Evolutionary conservation across 2,113 vertebrate genomes (phyloP).

Genomic region (Dunckerocampus dactyliophorus): DNA sequence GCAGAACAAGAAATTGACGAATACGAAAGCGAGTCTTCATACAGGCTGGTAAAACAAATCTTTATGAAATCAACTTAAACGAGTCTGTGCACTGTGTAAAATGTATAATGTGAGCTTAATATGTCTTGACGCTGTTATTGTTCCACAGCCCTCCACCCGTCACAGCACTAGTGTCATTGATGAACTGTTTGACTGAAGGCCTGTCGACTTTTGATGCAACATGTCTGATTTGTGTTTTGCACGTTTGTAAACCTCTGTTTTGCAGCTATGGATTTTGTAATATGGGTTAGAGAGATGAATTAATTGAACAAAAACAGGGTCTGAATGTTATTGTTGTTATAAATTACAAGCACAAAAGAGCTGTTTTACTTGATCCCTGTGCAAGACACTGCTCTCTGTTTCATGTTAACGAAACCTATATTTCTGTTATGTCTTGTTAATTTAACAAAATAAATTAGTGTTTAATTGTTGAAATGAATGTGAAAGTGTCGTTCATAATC

Average conservation of each 20-base stretch:
- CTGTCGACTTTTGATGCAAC: background rate
- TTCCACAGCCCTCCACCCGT: slow-evolving; percentile 64
- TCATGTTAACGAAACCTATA: background rate
- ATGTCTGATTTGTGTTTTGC: background rate
- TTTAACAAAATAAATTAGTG: slow-evolving; percentile 8
- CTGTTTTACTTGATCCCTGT: background rate
- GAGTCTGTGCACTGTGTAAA: background rate
- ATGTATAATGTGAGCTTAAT: background rate
- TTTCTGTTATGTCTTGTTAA: background rate
- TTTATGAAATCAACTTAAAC: background rate
- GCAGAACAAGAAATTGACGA: slow-evolving; percentile 54
- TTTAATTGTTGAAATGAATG: background rate
- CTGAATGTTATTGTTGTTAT: background rate
- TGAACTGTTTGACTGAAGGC: slow-evolving; percentile 71
- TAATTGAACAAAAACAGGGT: background rate
- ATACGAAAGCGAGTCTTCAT: slow-evolving; percentile 41
- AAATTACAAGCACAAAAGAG: slow-evolving; percentile 5
- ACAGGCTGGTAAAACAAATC: slow-evolving; percentile 57
- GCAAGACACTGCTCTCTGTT: background rate
- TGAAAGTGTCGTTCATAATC: background rate
- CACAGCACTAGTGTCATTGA: slow-evolving; percentile 58
- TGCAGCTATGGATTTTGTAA: slow-evolving; percentile 7
- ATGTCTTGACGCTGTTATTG: background rate
- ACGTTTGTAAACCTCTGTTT: background rate
- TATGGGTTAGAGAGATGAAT: background rate